Evolutionary conservation across 2,888 invertebrate genomes (phyloP), one percentile per base, ranked within the genome.

Genomic region (Lottia scabra): DNA sequence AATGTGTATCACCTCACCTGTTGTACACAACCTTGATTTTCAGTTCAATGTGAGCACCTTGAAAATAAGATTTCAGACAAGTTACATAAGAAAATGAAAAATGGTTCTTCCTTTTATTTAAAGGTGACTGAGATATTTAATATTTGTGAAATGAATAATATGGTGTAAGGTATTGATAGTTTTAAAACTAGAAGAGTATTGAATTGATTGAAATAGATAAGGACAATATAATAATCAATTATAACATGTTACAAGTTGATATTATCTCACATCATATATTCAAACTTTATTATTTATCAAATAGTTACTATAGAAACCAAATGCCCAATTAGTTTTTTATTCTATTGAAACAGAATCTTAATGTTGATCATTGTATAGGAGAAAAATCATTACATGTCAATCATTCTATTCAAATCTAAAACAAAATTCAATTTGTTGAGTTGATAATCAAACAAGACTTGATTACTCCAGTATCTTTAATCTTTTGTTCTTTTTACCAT

Each of bases 271-370:
- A 19, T 23, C 23, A 23, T 23, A 19, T 23, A 56, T 56, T 12
- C 56, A 19, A 23, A 19, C 56, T 23, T 56, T 19, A 56, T 56
- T 56, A 56, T 56, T 56, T 56, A 23, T 56, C 56, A 56, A 56
- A 56, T 56, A 56, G 56, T 56, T 56, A 56, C 56, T 56, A 56
- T 56, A 56, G 56, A 19, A 56, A 56, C 56, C 56, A 23, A 56
- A 56, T 56, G 56, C 23, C 23, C 19, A 56, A 56, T 56, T 23
- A 56, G 19, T 56, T 56, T 56, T 56, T 56, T 23, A 38, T 38
- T 13, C 19, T 23, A 16, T 12, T 23, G 56, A 19, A 56, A 56
- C 23, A 23, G 56, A 19, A 56, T 12, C 56, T 56, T 56, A 23
- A 23, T 23, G 23, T 56, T 23, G 23, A 56, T 56, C 8, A 56